These are phyloP conservation scores for Pocota personata DNA, from an alignment of 2,888 invertebrate species.

Conservation along the genomic window DNA sequence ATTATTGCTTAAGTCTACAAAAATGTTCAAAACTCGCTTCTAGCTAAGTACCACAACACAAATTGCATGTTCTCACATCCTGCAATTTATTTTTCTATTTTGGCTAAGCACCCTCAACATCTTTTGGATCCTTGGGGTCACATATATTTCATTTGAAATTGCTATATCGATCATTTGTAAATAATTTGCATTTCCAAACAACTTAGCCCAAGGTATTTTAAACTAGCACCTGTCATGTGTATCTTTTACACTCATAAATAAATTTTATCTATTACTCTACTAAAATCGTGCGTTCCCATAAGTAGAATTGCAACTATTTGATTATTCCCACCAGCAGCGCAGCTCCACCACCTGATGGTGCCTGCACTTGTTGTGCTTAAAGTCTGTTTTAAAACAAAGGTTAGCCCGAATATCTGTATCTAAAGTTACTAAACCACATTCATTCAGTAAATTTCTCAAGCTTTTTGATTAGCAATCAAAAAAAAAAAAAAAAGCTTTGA, in stretches of 20 bases:
- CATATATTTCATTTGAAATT: slow-evolving; percentile 20
- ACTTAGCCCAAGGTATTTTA: slow-evolving; percentile 47
- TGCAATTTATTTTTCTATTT: neutral
- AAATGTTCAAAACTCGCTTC: neutral
- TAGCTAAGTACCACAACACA: neutral
- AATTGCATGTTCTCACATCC: neutral
- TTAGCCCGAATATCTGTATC: slow-evolving; percentile 12
- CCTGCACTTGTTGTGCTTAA: slow-evolving; percentile 32
- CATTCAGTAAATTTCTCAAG: slow-evolving; percentile 63
- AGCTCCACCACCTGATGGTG: slow-evolving; percentile 27
- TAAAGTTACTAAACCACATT: slow-evolving; percentile 49
- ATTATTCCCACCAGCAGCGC: slow-evolving; percentile 34
- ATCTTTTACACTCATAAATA: slow-evolving; percentile 53
- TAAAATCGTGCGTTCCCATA: slow-evolving; percentile 61
- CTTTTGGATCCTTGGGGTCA: slow-evolving; percentile 25
- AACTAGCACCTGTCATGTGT: slow-evolving; percentile 70
- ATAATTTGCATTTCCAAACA: slow-evolving; percentile 35
- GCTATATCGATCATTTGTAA: slow-evolving; percentile 43
- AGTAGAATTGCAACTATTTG: slow-evolving; percentile 65
- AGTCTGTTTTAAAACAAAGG: neutral
- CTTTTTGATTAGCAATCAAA: slow-evolving; percentile 10
- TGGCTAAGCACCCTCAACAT: neutral
- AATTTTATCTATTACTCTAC: slow-evolving; percentile 41
- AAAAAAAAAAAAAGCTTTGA: slow-evolving; percentile 32
- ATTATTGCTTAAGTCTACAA: neutral